phyloP scores from a whole-genome alignment of 2,888 invertebrate species.

The Arctia plantaginis region DNA sequence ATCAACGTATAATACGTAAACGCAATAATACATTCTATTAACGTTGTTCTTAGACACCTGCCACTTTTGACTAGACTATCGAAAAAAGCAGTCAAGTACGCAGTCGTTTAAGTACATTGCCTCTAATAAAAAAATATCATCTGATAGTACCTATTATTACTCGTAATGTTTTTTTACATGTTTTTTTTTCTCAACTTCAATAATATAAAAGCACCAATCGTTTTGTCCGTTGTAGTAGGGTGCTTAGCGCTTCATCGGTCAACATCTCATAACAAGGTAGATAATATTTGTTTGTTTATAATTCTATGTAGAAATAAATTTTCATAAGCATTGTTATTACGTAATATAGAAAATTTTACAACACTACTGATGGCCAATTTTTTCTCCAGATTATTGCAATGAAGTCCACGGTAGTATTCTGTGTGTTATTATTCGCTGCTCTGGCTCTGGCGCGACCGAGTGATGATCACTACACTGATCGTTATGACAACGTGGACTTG shows the following conservation, averaged over 20 bases:
- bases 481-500: constrained; percentile 89
- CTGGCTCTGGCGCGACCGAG: constrained; percentile 20
- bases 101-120: not conserved
- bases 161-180: not conserved
- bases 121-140: not conserved
- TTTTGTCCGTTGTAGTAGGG: not conserved
- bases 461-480: constrained; percentile 84
- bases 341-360: too few species aligned
- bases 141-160: not conserved
- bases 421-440: constrained; percentile 24
- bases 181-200: not conserved
- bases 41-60: not conserved
- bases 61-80: not conserved
- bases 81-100: not conserved
- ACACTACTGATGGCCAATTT: too few species aligned
- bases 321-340: too few species aligned
- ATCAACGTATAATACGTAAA: too few species aligned
- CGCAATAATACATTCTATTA: not conserved
- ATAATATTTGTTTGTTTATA: too few species aligned
- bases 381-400: not conserved
- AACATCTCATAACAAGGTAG: too few species aligned
- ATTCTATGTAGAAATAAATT: too few species aligned
- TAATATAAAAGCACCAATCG: not conserved
- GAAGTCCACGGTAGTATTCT: constrained; percentile 17
- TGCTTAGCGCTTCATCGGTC: not conserved